Percentiles rank a stretch among this genome's conserved stretches.
Evolutionary conservation across 2,113 vertebrate genomes (phyloP).

Genomic region (Dipodomys spectabilis): DNA sequence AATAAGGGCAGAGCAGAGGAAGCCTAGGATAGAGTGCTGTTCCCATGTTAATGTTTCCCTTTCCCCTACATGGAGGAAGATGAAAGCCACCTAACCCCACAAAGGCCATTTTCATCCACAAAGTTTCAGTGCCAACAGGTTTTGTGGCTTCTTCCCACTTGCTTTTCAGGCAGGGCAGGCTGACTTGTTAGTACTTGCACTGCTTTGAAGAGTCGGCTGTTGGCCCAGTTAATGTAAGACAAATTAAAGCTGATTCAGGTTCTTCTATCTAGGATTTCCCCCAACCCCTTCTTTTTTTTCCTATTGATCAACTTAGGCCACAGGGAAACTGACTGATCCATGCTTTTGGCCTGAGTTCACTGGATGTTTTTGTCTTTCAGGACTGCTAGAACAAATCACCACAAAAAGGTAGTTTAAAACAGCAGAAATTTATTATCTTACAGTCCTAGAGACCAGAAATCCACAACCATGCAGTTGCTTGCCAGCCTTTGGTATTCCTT

Average conservation of each 20-base stretch:
- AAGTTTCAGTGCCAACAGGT: background rate
- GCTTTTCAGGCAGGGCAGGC: conserved; percentile 58
- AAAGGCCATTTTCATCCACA: conserved; percentile 13
- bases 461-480: background rate
- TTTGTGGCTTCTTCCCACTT: conserved; percentile 8
- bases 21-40: too few species aligned
- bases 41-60: background rate
- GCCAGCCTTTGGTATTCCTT: background rate
- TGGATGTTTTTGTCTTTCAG: background rate
- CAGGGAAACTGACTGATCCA: background rate
- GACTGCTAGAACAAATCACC: background rate
- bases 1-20: background rate
- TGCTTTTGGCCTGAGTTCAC: background rate
- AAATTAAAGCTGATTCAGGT: conserved; percentile 27
- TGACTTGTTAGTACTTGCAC: conserved; percentile 68
- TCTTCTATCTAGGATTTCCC: conserved; percentile 20
- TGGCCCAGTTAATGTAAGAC: background rate
- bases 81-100: background rate
- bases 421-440: background rate
- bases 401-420: background rate
- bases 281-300: background rate
- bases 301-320: background rate
- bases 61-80: background rate
- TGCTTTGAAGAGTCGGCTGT: conserved; percentile 24
- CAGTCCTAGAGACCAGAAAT: background rate